phyloP scores from a whole-genome alignment of 2,888 invertebrate genomes.

The Allacma fusca region DNA sequence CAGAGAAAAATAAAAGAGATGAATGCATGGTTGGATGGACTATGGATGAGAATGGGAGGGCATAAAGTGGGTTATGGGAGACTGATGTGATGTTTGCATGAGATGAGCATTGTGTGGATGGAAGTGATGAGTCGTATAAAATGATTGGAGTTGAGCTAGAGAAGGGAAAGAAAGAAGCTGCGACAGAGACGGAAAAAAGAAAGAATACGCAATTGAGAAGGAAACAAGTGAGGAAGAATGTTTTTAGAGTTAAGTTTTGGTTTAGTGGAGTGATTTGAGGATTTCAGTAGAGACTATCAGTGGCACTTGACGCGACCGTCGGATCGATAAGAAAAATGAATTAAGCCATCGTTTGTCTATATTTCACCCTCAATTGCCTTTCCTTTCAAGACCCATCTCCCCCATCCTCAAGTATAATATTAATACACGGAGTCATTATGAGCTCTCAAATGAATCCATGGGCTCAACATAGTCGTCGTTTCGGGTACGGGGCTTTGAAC shows the following conservation, averaged over 20 bases:
- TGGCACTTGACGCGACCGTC: conserved; percentile 47
- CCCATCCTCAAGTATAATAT: conserved; percentile 52
- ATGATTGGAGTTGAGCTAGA: conserved; percentile 25
- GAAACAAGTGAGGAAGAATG: conserved; percentile 13
- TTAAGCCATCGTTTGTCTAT: conserved; percentile 62
- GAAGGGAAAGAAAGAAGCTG: conserved; percentile 35
- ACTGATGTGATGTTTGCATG: conserved; percentile 29
- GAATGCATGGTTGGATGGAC: conserved; percentile 40
- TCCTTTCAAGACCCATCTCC: conserved; percentile 46
- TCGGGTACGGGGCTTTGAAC: conserved; percentile 26
- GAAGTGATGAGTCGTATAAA: conserved; percentile 43
- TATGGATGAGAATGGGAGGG: conserved; percentile 36
- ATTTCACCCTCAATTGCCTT: conserved; percentile 61
- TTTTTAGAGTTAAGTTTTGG: conserved; percentile 39
- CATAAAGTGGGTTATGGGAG: conserved; percentile 35
- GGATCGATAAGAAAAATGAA: conserved; percentile 61
- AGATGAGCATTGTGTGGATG: conserved; percentile 40
- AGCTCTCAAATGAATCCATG: conserved; percentile 62
- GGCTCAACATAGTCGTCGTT: conserved; percentile 44
- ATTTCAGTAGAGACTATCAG: conserved; percentile 44
- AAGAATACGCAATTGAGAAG: conserved; percentile 35
- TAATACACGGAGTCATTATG: conserved; percentile 62
- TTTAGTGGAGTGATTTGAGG: conserved; percentile 43
- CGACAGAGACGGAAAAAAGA: conserved; percentile 28
- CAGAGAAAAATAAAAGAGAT: conserved; percentile 47